phyloP scores from a whole-genome alignment of 1,140 invertebrate genomes.

The Rhagoletis zephyria region DNA sequence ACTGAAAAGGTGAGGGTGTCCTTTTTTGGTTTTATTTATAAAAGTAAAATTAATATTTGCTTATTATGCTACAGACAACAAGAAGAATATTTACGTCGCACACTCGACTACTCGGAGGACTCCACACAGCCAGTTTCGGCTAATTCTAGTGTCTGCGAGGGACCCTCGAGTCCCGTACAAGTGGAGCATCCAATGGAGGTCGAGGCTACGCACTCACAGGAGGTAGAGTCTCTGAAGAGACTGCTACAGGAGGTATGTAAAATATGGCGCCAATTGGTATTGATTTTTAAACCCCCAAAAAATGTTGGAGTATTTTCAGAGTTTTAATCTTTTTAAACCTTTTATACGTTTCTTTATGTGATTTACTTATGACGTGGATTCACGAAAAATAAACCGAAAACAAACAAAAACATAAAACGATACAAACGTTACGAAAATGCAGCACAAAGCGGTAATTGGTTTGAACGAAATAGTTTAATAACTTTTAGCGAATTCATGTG shows the following conservation, averaged over 20 bases:
- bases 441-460: slow-evolving; percentile 73
- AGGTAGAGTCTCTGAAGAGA: slow-evolving; percentile 79
- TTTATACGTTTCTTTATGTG: slow-evolving; percentile 62
- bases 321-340: slow-evolving; percentile 57
- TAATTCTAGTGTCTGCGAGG: slow-evolving; percentile 78
- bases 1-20: slow-evolving; percentile 65
- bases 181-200: slow-evolving; percentile 75
- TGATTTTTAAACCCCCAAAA: neutral
- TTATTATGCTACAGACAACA: slow-evolving; percentile 65
- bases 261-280: neutral
- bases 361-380: slow-evolving; percentile 74
- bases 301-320: neutral
- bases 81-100: slow-evolving; percentile 73
- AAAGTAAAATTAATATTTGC: neutral
- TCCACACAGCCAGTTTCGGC: slow-evolving; percentile 75
- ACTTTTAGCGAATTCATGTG: slow-evolving; percentile 55
- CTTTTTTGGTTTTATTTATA: neutral
- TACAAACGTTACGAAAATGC: slow-evolving; percentile 60
- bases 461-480: slow-evolving; percentile 62
- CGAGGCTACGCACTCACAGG: slow-evolving; percentile 74
- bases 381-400: slow-evolving; percentile 69
- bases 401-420: slow-evolving; percentile 69
- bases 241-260: slow-evolving; percentile 82
- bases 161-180: slow-evolving; percentile 75
- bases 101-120: slow-evolving; percentile 73